Base-by-base conservation (phyloP, 2,797 vertebrate species). In the Melanotaenia pygmaea region DNA sequence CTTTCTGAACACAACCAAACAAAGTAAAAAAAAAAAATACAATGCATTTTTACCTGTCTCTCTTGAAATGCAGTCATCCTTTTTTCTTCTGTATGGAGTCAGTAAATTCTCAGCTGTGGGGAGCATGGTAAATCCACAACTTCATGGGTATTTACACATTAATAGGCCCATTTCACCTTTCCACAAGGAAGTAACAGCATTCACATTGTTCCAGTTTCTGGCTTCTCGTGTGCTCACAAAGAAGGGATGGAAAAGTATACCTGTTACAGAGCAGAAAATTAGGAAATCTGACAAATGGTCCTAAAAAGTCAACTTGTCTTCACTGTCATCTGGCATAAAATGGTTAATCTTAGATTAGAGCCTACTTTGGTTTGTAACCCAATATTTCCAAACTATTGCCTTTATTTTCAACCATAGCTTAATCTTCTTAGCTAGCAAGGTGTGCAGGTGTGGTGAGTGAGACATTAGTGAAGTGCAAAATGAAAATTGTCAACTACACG, bases 111-210 rank as follows among this genome's bases (percentile, higher is more conserved):
- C 34, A 67, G 54, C 70, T 45, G 62, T 16, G 1, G 32, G 57
- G 3, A 67, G 13, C 28, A 5, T 64, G 61, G 74, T 66, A 26
- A 37, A 77, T 71, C 68, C 20, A 58, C 64, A 70, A 32, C 54
- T 72, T 20, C 22, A 76, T 11, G 0, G 67, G 51, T 62, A 37
- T n/a, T 40, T 32, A 54, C 72, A 57, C 64, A 64, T 60, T 13
- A 75, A 75, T 35, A 50, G 18, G 71, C 24, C 20, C 56, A 64
- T 66, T 72, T 72, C n/a, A 70, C 45, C n/a, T 72, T 30, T 30
- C 57, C 61, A 28, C 18, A 40, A 35, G 57, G 40, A 59, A 63
- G 22, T 10, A 54, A 59, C 4, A 37, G 53, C n/a, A 32, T 24
- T 64, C 3, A 0, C 56, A 37, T 64, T 77, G 7, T 64, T 67